Base-by-base conservation (phyloP, 2,888 invertebrate species). In the Mimumesa dahlbomi region DNA sequence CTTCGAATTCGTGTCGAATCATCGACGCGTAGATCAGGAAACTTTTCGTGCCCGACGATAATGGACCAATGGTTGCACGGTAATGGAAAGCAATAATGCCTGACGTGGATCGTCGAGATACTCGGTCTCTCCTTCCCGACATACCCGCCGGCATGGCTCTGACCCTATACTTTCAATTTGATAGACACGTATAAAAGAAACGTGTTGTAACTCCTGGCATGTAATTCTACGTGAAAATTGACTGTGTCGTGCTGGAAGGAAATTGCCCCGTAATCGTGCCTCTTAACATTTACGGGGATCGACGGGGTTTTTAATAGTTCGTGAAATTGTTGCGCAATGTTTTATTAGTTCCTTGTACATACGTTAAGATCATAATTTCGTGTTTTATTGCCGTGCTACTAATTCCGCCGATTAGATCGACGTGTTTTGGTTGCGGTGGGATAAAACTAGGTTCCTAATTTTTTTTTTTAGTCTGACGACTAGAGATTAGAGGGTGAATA, bases 1-100 rank as follows among this genome's bases (percentile, higher is more conserved):
- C 34, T 43, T 31, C 34, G 45, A 43, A 18, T 46, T 34, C 6
- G 50, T 18, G 46, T 36, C 53, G 34, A 50, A 9, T 50, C 58
- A 48, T 49, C 53, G 42, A 45, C 42, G 61, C 36, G 61, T 46
- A 19, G 25, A 40, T 50, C 67, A 18, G 45, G 40, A 22, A 64
- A 53, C n/a, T 69, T 68, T 59, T 59, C 65, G 54, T 58, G 36
- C 9, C 18, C 22, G 36, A 43, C 42, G 22, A 36, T 43, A 54
- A 59, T 52, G 45, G 38, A 22, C n/a, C 14, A 5, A 40, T 19
- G 36, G 25, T 54, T 49, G 54, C 63, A 68, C 73, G 66, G 73
- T 79, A 73, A 70, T 70, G 62, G 71, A 72, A 61, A 58, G 71
- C 68, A 67, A 69, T 43, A 61, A 71, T 19, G 59, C 50, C 46